Evolutionary conservation across 2,797 vertebrate species (phyloP).

Genomic region (Enteromius mattozi): DNA sequence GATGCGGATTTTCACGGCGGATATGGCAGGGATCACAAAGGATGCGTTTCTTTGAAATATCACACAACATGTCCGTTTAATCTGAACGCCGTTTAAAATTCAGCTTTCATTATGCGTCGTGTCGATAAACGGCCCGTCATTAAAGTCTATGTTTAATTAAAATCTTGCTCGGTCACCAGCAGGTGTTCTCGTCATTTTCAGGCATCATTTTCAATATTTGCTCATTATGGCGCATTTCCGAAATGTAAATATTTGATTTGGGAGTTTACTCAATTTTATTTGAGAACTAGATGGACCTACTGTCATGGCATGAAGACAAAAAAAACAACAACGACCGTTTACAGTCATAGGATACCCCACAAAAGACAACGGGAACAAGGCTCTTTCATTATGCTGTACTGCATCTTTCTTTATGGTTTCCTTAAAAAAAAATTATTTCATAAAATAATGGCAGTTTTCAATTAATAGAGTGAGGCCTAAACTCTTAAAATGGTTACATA

Average conservation of each 20-base stretch:
- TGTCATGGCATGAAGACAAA: not conserved
- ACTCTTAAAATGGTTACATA: not conserved
- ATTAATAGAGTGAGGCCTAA: not conserved
- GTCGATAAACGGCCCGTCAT: not conserved
- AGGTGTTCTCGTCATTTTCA: slow-evolving; percentile 36
- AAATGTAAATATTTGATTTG: slow-evolving; percentile 15
- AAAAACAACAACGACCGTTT: not conserved
- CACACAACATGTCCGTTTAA: not conserved
- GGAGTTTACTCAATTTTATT: slow-evolving; percentile 4
- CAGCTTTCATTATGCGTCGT: not conserved
- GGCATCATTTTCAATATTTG: slow-evolving; percentile 15
- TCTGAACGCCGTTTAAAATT: not conserved
- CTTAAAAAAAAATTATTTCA: not conserved
- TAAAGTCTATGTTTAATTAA: not conserved
- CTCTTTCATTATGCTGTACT: not conserved
- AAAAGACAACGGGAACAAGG: not conserved
- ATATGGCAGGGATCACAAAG: slow-evolving; percentile 57
- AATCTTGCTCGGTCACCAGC: slow-evolving; percentile 21
- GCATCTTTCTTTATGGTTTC: not conserved
- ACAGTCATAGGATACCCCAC: not conserved
- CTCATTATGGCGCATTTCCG: slow-evolving; percentile 12
- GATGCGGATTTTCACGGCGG: slow-evolving; percentile 51
- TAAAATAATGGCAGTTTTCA: not conserved
- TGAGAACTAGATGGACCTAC: not conserved
- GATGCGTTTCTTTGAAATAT: slow-evolving; percentile 46